Evolutionary conservation across 2,797 vertebrate species (phyloP).

Genomic region (Erithacus rubecula): DNA sequence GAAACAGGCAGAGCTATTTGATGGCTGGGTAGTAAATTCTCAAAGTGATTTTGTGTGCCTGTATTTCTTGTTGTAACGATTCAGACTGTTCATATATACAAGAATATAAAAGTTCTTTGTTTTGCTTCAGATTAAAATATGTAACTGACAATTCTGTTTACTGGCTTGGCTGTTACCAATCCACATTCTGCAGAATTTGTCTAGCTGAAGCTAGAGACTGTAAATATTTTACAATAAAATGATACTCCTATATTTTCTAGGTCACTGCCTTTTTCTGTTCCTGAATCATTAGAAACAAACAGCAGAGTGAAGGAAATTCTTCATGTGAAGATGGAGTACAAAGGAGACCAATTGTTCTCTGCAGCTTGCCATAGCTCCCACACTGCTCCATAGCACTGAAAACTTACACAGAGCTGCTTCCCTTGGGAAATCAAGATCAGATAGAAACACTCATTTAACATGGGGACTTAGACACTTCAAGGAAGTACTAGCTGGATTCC

Average conservation of each 20-base stretch:
- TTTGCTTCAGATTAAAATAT: background rate
- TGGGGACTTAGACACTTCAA: background rate
- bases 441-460: background rate
- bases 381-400: background rate
- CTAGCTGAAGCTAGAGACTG: background rate
- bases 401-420: background rate
- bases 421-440: background rate
- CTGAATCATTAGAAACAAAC: background rate
- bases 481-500: background rate
- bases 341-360: background rate
- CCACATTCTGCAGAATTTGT: background rate
- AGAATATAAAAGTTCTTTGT: background rate
- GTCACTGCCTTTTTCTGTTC: slow-evolving; percentile 39
- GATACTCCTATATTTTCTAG: slow-evolving; percentile 34
- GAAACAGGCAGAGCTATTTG: background rate
- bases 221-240: slow-evolving; percentile 56
- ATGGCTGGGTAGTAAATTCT: background rate
- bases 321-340: background rate
- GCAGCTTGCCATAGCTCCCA: background rate
- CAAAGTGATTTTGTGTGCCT: background rate
- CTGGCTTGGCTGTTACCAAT: background rate
- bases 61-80: background rate
- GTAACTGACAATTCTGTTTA: background rate
- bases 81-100: background rate
- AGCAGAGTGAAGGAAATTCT: background rate